Conservation (phyloP, 2,888 invertebrate species). For the Perithous albicinctus region DNA sequence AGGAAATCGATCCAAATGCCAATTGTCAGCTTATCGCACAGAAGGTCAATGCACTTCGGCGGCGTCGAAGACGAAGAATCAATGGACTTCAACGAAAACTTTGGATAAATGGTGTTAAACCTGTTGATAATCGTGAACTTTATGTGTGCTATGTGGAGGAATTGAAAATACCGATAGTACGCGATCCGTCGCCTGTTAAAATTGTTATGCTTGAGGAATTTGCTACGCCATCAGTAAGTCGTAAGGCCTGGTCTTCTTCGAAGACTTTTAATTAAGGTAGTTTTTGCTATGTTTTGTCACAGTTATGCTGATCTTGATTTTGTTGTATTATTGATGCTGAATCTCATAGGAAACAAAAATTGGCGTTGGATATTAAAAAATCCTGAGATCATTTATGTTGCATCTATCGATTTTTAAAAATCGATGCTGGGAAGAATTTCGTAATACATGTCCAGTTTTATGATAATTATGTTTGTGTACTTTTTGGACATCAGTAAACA, state of each 20-base stretch:
- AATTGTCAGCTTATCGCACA: conserved; percentile 13
- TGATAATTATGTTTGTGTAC: no score
- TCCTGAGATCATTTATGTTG: no score
- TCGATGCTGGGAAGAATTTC: no score
- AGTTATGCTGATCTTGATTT: no score
- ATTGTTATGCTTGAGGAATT: conserved; percentile 52
- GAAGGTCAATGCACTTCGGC: conserved; percentile 23
- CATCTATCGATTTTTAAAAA: no score
- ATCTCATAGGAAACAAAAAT: no score
- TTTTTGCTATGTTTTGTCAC: no score
- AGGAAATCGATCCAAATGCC: conserved; percentile 26
- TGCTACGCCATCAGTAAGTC: conserved; percentile 49
- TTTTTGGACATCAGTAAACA: no score
- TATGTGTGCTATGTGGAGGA: conserved; percentile 56
- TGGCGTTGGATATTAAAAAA: no score
- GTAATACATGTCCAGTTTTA: no score
- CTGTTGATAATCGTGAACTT: conserved; percentile 15
- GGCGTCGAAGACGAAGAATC: conserved; percentile 36
- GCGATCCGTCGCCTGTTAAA: conserved; percentile 32
- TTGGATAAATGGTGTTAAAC: not conserved
- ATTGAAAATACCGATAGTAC: conserved; percentile 19
- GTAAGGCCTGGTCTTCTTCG: not conserved
- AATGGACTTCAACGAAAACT: conserved; percentile 20
- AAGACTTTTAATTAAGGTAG: not conserved
- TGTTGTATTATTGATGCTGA: no score